Evolutionary conservation across 2,888 invertebrate genomes (phyloP), one percentile per base, ranked within the genome.

Genomic region (Tachystola acroxantha): DNA sequence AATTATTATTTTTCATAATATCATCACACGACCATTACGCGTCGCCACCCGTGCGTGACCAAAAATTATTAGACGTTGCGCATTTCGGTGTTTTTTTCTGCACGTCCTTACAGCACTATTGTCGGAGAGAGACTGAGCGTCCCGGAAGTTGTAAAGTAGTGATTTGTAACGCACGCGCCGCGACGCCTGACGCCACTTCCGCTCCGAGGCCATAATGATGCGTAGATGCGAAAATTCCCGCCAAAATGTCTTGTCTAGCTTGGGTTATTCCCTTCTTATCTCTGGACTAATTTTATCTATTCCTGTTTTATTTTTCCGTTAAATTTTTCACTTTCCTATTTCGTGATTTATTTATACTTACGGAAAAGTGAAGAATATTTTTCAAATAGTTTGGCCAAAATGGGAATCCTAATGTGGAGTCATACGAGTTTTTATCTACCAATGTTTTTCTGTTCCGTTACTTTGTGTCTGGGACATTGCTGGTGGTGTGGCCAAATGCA

Each of bases 81-180:
- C 48, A 51, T 57, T 67, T 14, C 34, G 34, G 43, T 38, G 42
- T 46, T 56, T 61, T 24, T 64, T 65, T 68, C 57, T 58, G 70
- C 72, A 70, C 76, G 74, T 76, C 75, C 73, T 63, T 47, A 54
- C 54, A 56, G 57, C 54, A 42, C 64, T 53, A 61, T 60, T 53
- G 59, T 64, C 53, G 59, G 53, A 52, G 64, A 59, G 53, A 64
- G 53, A 80, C 54, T 25, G 25, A 33, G 14, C 24, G 48, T 63
- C 59, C 67, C 80, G 87, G 87, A 87, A 82, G 87, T 86, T 82
- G 88, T 88, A 87, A 86, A 86, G 85, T 81, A 84, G 85, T 84
- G 86, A 88, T 88, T 88, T 87, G 88, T 81, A 80, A 87, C 76
- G 86, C 87, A 85, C 87, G 84, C 87, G 87, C 77, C 80, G 77